These are phyloP conservation scores for Brachionus manjavacas DNA, from an alignment of 1,140 invertebrate genomes.

Conservation along the genomic window DNA sequence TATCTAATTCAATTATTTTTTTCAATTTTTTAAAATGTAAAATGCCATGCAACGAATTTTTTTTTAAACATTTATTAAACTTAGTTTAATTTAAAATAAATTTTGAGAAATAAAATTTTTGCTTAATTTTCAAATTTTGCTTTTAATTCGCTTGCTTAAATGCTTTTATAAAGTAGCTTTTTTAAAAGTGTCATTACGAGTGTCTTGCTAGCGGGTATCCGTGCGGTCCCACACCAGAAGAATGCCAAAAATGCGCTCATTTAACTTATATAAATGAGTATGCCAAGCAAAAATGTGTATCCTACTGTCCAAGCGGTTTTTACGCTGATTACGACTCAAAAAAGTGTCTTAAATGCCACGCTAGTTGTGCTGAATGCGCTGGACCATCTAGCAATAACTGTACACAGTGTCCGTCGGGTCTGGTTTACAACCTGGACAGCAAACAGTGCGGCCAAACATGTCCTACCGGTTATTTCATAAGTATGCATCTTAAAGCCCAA, in stretches of 20 bases:
- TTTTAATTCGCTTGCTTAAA: neutral
- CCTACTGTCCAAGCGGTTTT: conserved; percentile 2
- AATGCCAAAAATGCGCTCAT: conserved; percentile 1
- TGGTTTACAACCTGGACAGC: neutral
- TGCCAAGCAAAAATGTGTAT: conserved; percentile 8
- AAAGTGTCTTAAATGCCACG: conserved; percentile 13
- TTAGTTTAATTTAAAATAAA: neutral
- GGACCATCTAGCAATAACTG: neutral
- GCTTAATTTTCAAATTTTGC: conserved; percentile 3
- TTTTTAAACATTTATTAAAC: neutral
- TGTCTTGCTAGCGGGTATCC: neutral
- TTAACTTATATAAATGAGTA: neutral
- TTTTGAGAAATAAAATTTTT: conserved; percentile 20
- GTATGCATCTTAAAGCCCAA: neutral
- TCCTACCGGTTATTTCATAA: neutral
- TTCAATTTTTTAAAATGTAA: neutral
- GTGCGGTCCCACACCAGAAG: neutral
- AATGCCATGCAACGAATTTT: neutral
- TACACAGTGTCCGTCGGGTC: neutral
- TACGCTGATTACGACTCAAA: neutral
- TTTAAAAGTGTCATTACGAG: conserved; percentile 33
- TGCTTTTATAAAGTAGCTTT: neutral
- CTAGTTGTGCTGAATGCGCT: conserved; percentile 16
- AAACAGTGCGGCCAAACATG: neutral
- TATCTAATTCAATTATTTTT: neutral